phyloP scores from a whole-genome alignment of 2,113 vertebrate species.

The Smithornis capensis region DNA sequence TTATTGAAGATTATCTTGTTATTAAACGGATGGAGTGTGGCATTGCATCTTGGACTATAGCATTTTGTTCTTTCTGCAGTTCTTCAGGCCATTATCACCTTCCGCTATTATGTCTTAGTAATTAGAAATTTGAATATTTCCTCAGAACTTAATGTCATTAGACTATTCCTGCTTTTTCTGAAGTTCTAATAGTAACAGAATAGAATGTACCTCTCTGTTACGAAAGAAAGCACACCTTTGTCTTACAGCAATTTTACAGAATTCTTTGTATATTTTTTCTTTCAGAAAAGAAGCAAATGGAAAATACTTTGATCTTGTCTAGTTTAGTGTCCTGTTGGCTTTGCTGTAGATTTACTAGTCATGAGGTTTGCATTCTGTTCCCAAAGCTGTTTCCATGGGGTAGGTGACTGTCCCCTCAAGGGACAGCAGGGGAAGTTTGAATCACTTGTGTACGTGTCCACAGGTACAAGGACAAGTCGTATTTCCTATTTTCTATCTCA shows the following conservation, averaged over 20 bases:
- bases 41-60: not conserved
- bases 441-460: not conserved
- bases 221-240: not conserved
- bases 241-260: not conserved
- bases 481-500: not conserved
- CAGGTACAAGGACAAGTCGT: not conserved
- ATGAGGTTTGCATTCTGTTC: not conserved
- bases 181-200: not conserved
- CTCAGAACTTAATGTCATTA: not conserved
- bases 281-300: not conserved
- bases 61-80: not conserved
- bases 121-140: not conserved
- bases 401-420: not conserved
- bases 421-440: not conserved
- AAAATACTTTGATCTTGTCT: not conserved
- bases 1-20: not conserved
- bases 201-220: not conserved
- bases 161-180: not conserved
- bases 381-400: not conserved
- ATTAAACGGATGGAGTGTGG: not conserved
- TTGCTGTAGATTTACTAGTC: not conserved
- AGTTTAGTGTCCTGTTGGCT: not conserved
- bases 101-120: not conserved
- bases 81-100: not conserved
- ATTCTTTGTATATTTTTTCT: not conserved